Conservation (phyloP, 2,113 vertebrate species). For the Polypterus bichir region DNA sequence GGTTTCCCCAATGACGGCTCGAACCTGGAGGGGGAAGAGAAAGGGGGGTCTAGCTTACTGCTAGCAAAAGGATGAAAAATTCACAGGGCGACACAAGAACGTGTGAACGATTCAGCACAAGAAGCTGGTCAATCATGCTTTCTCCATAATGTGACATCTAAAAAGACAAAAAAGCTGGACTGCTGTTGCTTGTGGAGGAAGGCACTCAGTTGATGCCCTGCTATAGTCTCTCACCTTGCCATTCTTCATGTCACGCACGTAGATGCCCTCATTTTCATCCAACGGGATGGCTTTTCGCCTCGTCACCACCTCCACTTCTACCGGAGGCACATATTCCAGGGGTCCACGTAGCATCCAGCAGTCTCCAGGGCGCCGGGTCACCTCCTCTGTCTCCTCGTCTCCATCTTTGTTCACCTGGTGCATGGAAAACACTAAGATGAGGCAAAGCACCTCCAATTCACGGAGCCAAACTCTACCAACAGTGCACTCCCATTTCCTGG, state of each 20-base stretch:
- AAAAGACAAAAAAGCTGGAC: no score
- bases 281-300: conserved; percentile 59
- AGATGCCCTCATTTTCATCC: conserved; percentile 81
- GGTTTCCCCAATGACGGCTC: conserved; percentile 67
- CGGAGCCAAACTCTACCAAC: no score
- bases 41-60: no score
- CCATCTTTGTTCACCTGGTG: conserved; percentile 25
- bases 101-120: no score
- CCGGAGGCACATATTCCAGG: conserved; percentile 70
- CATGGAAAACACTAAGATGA: conserved; percentile 23
- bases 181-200: background rate
- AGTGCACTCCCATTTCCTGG: background rate
- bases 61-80: no score
- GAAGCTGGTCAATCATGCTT: no score
- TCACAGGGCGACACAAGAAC: no score
- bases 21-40: conserved; percentile 45
- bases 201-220: rapidly evolving
- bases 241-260: conserved; percentile 68
- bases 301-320: conserved; percentile 61
- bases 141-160: no score
- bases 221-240: conserved; percentile 53
- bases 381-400: conserved; percentile 17
- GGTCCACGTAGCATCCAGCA: conserved; percentile 78
- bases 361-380: conserved; percentile 58
- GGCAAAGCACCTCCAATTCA: conserved; percentile 1